Percentiles rank a stretch among this genome's conserved stretches.
Evolutionary conservation across 1,140 invertebrate genomes (phyloP).

Genomic region (Temnothorax nylanderi): DNA sequence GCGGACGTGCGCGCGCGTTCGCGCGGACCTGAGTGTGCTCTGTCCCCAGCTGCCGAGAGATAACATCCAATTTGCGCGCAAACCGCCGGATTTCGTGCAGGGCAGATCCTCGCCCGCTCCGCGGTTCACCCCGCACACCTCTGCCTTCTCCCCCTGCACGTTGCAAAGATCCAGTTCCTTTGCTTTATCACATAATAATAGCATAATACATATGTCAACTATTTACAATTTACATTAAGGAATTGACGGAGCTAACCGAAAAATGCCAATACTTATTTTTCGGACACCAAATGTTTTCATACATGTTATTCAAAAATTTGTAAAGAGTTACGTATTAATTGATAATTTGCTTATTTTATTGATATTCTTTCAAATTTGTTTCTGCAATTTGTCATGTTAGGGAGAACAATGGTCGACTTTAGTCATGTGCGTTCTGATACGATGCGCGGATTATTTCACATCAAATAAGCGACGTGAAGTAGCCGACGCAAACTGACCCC

Average conservation of each 20-base stretch:
- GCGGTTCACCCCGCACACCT: constrained; percentile 27
- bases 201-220: neutral
- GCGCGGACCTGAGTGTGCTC: constrained; percentile 44
- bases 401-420: neutral
- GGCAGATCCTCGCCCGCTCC: constrained; percentile 67
- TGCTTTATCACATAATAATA: constrained; percentile 30
- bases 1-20: constrained; percentile 63
- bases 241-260: neutral
- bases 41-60: constrained; percentile 82
- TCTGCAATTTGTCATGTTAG: neutral
- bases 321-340: neutral
- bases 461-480: constrained; percentile 38
- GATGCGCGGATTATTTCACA: constrained; percentile 36
- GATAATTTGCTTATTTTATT: constrained; percentile 4
- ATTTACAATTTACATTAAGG: neutral
- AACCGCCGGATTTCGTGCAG: constrained; percentile 80
- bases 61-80: constrained; percentile 84
- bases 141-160: neutral
- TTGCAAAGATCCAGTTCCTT: constrained; percentile 31
- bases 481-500: constrained; percentile 25
- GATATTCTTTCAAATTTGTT: neutral
- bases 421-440: neutral
- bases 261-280: neutral
- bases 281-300: neutral
- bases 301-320: neutral